Conservation (phyloP, 2,797 vertebrate species). For the Pantherophis alleghaniensis region DNA sequence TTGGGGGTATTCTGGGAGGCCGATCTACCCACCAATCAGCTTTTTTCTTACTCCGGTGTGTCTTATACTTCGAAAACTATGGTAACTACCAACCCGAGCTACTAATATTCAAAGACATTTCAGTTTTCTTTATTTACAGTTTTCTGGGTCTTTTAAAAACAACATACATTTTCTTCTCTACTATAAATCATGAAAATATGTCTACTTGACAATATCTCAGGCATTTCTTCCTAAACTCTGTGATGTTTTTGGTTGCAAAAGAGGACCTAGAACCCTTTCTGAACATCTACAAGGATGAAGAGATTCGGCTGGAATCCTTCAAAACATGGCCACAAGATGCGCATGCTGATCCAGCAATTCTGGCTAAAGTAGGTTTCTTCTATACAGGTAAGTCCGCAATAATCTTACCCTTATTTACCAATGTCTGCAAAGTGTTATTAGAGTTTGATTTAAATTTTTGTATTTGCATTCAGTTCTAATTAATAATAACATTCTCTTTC, state of each 20-base stretch:
- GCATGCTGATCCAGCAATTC: constrained; percentile 2
- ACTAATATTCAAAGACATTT: too few species aligned
- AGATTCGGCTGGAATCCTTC: constrained; percentile 35
- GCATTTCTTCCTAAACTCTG: background rate
- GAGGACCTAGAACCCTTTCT: background rate
- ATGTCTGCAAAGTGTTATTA: background rate
- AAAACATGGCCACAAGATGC: constrained; percentile 45
- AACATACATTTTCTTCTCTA: background rate
- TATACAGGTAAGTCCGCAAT: constrained; percentile 28
- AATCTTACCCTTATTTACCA: background rate
- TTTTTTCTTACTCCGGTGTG: too few species aligned
- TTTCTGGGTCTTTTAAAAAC: background rate
- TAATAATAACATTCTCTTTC: background rate
- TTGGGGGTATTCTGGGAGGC: too few species aligned
- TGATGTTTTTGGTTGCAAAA: constrained; percentile 11
- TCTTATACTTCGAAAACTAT: too few species aligned
- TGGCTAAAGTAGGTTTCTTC: constrained; percentile 40
- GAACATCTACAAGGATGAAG: constrained; percentile 41
- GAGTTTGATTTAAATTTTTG: background rate
- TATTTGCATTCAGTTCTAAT: background rate
- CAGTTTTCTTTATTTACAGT: background rate
- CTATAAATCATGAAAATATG: background rate
- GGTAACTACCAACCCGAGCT: too few species aligned
- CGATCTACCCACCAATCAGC: too few species aligned
- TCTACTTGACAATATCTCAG: background rate